Percentiles rank a stretch among this genome's conserved stretches.
Conservation (phyloP, 2,888 invertebrate species). For the Drosophila colorata region DNA sequence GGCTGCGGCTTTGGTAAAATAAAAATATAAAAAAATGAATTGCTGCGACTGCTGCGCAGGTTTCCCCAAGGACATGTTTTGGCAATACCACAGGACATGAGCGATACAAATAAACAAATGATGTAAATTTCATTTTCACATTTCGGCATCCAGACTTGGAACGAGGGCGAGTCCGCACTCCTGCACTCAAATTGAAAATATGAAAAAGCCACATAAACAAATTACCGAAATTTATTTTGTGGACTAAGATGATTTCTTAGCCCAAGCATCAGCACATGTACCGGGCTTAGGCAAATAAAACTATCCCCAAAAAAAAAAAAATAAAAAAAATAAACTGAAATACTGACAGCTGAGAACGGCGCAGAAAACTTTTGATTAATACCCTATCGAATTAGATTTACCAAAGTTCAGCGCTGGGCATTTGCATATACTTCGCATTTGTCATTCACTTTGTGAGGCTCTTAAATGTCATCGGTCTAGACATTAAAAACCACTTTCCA, state of each 20-base stretch:
- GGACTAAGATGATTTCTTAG: slow-evolving; percentile 35
- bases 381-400: slow-evolving; percentile 66
- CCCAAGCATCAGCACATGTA: background rate
- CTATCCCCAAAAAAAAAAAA: slow-evolving; percentile 45
- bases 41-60: slow-evolving; percentile 57
- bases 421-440: slow-evolving; percentile 79
- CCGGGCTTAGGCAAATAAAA: slow-evolving; percentile 8
- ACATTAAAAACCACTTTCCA: slow-evolving; percentile 79
- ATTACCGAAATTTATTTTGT: slow-evolving; percentile 69
- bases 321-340: too few relatives aligned
- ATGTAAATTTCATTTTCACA: slow-evolving; percentile 80
- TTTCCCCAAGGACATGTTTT: slow-evolving; percentile 66
- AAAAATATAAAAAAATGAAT: slow-evolving; percentile 67
- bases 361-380: slow-evolving; percentile 27
- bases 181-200: slow-evolving; percentile 61
- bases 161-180: slow-evolving; percentile 4
- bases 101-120: slow-evolving; percentile 80
- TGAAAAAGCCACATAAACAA: slow-evolving; percentile 73
- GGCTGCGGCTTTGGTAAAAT: slow-evolving; percentile 13
- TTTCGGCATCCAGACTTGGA: slow-evolving; percentile 36
- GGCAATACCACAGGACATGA: slow-evolving; percentile 73
- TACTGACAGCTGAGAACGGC: slow-evolving; percentile 40
- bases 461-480: slow-evolving; percentile 66
- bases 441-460: slow-evolving; percentile 47
- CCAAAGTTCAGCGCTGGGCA: slow-evolving; percentile 56